Evolutionary conservation across 2,113 vertebrate genomes (phyloP).

Genomic region (Eudorcas thomsonii): DNA sequence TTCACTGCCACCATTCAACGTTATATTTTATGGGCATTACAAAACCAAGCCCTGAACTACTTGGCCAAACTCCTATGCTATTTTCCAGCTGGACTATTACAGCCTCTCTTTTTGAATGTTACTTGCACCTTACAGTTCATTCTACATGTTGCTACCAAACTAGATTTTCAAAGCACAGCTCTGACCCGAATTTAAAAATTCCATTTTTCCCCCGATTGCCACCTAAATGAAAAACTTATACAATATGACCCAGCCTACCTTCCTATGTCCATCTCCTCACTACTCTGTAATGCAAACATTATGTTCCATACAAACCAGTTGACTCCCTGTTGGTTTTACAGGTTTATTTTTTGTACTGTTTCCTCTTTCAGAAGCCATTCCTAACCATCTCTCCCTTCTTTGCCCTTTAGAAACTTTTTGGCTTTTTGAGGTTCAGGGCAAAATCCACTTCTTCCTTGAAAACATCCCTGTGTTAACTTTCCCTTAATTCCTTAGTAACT

Average conservation of each 20-base stretch:
- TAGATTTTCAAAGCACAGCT: conserved; percentile 38
- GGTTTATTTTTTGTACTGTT: background rate
- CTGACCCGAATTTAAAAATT: background rate
- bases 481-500: background rate
- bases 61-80: background rate
- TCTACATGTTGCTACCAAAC: conserved; percentile 4
- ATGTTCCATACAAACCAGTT: background rate
- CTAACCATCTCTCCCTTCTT: background rate
- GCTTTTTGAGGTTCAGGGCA: background rate
- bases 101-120: background rate
- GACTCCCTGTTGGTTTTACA: background rate
- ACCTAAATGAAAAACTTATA: conserved; percentile 23
- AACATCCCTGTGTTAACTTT: background rate
- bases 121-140: background rate
- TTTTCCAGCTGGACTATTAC: background rate
- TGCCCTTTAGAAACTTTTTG: background rate
- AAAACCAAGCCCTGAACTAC: background rate
- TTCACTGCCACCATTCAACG: background rate
- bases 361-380: background rate
- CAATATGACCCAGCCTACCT: background rate
- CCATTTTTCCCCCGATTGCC: background rate
- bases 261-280: background rate
- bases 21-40: background rate
- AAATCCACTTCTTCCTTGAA: background rate
- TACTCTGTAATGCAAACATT: background rate